Conservation (phyloP, 2,113 vertebrate species). For the Ceyx melanurus region DNA sequence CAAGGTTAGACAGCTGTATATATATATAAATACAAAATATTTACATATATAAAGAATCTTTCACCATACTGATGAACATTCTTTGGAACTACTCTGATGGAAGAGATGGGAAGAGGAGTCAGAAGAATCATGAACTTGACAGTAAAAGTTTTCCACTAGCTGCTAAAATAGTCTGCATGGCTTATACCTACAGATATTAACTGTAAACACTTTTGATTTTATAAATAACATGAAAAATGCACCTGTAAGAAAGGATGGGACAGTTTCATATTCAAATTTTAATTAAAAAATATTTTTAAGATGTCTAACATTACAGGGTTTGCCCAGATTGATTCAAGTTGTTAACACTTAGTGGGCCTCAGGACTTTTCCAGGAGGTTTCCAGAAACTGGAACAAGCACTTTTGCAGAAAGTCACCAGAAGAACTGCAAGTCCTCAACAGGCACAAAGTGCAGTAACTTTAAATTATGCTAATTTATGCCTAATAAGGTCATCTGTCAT, state of each 20-base stretch:
- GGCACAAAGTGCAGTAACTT: neutral
- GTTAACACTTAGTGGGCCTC: neutral
- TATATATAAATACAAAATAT: neutral
- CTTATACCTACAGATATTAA: neutral
- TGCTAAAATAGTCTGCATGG: neutral
- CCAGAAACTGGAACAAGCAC: neutral
- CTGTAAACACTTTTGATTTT: neutral
- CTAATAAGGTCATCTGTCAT: neutral
- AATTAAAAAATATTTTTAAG: neutral
- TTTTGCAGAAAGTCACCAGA: neutral
- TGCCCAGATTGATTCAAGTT: neutral
- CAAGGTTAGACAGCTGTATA: neutral
- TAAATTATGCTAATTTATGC: conserved; percentile 25
- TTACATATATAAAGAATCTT: neutral
- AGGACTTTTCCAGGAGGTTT: neutral
- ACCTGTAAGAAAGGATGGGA: neutral
- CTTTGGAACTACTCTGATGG: neutral
- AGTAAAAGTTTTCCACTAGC: neutral
- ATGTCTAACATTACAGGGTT: neutral
- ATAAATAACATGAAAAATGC: neutral
- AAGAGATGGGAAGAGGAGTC: neutral
- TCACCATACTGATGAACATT: neutral
- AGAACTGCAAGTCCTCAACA: neutral
- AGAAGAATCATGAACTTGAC: neutral
- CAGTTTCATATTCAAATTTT: neutral